Evolutionary conservation across 2,113 vertebrate species (phyloP), one percentile per base, ranked within the genome.

Genomic region (Corythornis madagascariensis): DNA sequence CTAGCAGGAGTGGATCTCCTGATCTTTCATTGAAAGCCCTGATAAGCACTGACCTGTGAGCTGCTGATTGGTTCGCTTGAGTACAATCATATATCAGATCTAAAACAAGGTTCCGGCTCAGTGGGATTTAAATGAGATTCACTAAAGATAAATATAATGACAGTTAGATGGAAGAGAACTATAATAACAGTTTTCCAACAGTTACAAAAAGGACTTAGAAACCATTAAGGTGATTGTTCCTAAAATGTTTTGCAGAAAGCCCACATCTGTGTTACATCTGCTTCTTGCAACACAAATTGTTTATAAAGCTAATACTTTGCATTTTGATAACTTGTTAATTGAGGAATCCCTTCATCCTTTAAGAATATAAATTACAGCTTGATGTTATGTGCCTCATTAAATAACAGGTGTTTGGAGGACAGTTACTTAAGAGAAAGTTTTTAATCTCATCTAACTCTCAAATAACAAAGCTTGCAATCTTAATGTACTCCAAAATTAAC

Each of bases 251-350:
- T 93, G 25, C 60, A 87, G 67, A 87, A 83, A 92, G 22, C 24
- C 15, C 19, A 56, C 87, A 92, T 90, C 64, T 89, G 67, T 83
- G 72, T 81, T 78, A 75, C 48, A 89, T 76, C 92, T 94, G 83
- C 29, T 94, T 35, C n/a, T 67, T 94, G 52, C 69, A 92, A 67
- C 3, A 7, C 29, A 89, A 79, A 90, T 57, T 93, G 45, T 80
- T 94, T 80, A 56, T 72, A 77, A 92, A 91, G 48, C 10, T 92
- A 95, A 92, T 82, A 77, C 63, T 86, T 93, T 92, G 88, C 55
- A 95, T 96, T 93, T 92, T 95, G 73, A 85, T 93, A 95, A 83
- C 70, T 89, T 91, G 28, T 11, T 94, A 92, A 94, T 83, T 92
- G 52, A 95, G 73, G 50, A 87, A 81, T 80, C 24, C 29, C 40